Conservation (phyloP, 2,113 vertebrate genomes). For the Apistogramma diplotaenia region DNA sequence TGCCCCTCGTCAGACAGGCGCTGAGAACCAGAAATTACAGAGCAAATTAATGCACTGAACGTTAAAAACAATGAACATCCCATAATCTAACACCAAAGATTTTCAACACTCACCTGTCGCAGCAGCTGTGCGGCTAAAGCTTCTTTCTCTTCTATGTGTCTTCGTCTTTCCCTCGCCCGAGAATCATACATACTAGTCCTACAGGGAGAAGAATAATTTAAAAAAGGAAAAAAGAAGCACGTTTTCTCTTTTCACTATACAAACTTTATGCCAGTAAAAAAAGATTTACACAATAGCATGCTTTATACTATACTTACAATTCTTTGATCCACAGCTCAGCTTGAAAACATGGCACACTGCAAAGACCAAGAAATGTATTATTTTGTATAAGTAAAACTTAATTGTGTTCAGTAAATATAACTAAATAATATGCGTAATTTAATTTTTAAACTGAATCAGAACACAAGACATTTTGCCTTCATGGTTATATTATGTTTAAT, state of each 20-base stretch:
- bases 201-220: background rate
- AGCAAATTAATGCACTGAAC: background rate
- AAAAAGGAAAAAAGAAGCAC: background rate
- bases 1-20: conserved; percentile 82
- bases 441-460: background rate
- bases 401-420: background rate
- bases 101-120: conserved; percentile 79
- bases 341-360: conserved; percentile 86
- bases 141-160: conserved; percentile 91
- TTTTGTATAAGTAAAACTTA: background rate
- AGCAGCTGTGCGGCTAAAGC: conserved; percentile 85
- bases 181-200: conserved; percentile 95
- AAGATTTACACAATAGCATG: background rate
- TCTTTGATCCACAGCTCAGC: conserved; percentile 97
- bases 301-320: conserved; percentile 80
- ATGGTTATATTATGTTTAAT: background rate
- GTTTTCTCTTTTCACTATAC: background rate
- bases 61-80: background rate
- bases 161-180: conserved; percentile 88
- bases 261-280: background rate
- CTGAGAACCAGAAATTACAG: conserved; percentile 61
- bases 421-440: background rate
- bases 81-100: background rate
- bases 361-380: background rate
- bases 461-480: accelerated